Base-by-base conservation (phyloP, 2,888 invertebrate genomes). In the Antheraea assamensis region DNA sequence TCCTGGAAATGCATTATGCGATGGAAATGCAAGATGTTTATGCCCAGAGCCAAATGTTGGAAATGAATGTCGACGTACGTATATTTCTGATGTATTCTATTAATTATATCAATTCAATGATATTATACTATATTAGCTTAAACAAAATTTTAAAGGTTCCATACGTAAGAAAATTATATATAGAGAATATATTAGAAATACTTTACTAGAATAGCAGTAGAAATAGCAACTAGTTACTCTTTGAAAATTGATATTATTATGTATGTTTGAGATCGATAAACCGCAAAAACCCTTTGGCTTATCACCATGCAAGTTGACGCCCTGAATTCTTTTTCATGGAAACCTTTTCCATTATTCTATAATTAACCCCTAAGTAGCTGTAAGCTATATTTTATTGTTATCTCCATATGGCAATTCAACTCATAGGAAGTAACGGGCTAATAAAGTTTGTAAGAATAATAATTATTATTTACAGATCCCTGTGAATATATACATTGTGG, bases 31-130 rank as follows among this genome's bases (percentile, higher is more conserved):
- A 75, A 96, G 97, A 82, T 98, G 98, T 87, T 89, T 98, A 58
- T 98, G 98, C 83, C 98, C 98, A 3, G 98, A 98, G 84, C 98
- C 98, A 0, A 98, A 98, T 87, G 95, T 98, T 80, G 98, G 98
- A 81, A 98, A 98, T 82, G 98, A 98, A 85, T 98, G 98, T 83
- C 96, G 98, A 90, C 98, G 98, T 98, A 95, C 96, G 97, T 95
- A 80, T 74, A 49, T 64, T 7, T 15, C 55, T 19, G 66, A 42
- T 35, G 61, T 15, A 61, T 61, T 73, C 47, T 42, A 31, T 13
- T 72, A 52, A 49, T 70, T 31, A 71, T 21, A 49, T 66, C 27
- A 66, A 47, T 74, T 70, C 49, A 49, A 49, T 13, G 49, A 35
- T 35, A 35, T 5, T 35, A 42, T 52, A 17, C 5, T 5, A 52